A percentile compares a stretch with the other conserved stretches of the same genome.
phyloP scores from a whole-genome alignment of 2,888 invertebrate genomes.

The Ischnus inquisitorius region DNA sequence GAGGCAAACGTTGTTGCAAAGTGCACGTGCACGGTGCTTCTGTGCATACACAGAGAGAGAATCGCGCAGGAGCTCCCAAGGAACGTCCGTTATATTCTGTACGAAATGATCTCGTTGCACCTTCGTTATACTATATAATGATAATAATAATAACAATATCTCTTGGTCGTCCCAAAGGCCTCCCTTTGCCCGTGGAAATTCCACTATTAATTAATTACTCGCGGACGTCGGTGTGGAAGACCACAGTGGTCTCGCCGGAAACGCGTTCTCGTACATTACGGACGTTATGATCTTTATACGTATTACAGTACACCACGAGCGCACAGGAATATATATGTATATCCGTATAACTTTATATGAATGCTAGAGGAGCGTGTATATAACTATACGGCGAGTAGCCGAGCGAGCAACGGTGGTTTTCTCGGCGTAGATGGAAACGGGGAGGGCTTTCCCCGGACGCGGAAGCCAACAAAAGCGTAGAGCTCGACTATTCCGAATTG shows the following conservation, averaged over 20 bases:
- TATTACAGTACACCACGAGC: constrained; percentile 4
- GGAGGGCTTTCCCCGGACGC: constrained; percentile 71
- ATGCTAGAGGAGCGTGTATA: background rate
- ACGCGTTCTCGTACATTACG: constrained; percentile 30
- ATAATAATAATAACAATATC: background rate
- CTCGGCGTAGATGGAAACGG: constrained; percentile 3
- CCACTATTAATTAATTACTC: constrained; percentile 51
- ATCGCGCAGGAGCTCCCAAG: constrained; percentile 7
- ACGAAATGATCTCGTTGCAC: constrained; percentile 30
- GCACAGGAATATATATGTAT: constrained; percentile 7
- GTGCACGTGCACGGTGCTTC: background rate
- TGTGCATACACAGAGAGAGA: background rate
- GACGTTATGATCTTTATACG: constrained; percentile 40
- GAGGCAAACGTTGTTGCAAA: constrained; percentile 20
- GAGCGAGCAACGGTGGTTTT: constrained; percentile 52
- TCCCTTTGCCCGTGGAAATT: constrained; percentile 23
- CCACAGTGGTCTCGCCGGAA: constrained; percentile 34
- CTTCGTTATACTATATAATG: background rate
- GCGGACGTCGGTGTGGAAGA: constrained; percentile 6
- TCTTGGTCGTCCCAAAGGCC: constrained; percentile 3
- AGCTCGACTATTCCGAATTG: constrained; percentile 54
- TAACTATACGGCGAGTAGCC: background rate
- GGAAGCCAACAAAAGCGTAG: constrained; percentile 55
- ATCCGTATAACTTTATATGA: background rate
- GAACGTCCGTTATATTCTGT: constrained; percentile 26